Conservation (phyloP, 53 echinoderm and acorn worm genomes). For the Echinometra lucunter region DNA sequence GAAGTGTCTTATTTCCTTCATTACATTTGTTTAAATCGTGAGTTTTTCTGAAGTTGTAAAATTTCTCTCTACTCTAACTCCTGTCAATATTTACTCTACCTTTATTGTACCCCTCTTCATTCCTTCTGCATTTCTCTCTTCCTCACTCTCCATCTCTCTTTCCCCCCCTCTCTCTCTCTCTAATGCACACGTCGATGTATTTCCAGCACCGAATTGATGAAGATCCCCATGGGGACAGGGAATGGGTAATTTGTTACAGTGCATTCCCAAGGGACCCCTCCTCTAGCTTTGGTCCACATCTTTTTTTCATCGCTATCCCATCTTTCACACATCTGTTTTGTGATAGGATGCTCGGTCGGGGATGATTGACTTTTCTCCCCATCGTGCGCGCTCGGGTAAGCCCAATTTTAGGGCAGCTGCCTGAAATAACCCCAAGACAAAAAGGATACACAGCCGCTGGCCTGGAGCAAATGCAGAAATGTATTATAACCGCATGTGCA, state of each 20-base stretch:
- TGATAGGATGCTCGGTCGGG: conserved; percentile 41
- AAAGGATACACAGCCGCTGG: conserved; percentile 11
- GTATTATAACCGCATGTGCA: background rate
- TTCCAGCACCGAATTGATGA: background rate
- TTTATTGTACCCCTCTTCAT: too few species aligned
- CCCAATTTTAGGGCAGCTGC: conserved; percentile 41
- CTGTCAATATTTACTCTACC: too few species aligned
- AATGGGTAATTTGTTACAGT: conserved; percentile 50
- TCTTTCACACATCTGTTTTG: conserved; percentile 57
- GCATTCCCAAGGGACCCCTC: conserved; percentile 16
- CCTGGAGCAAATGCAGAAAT: conserved; percentile 16
- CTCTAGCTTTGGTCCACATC: background rate
- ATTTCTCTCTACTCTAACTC: background rate
- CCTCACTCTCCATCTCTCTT: too few species aligned
- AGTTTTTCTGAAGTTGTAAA: too few species aligned
- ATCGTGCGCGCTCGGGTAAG: conserved; percentile 25
- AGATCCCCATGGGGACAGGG: background rate
- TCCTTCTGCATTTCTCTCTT: too few species aligned
- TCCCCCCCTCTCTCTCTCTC: background rate
- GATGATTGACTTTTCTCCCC: conserved; percentile 47
- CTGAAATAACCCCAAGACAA: conserved; percentile 31
- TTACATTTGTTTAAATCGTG: too few species aligned
- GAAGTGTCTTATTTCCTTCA: too few species aligned
- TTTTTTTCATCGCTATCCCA: conserved; percentile 49
- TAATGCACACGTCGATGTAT: background rate